A percentile compares a stretch with the other conserved stretches of the same genome.
Evolutionary conservation across 2,888 invertebrate species (phyloP).

Genomic region (Tridacna gigas): DNA sequence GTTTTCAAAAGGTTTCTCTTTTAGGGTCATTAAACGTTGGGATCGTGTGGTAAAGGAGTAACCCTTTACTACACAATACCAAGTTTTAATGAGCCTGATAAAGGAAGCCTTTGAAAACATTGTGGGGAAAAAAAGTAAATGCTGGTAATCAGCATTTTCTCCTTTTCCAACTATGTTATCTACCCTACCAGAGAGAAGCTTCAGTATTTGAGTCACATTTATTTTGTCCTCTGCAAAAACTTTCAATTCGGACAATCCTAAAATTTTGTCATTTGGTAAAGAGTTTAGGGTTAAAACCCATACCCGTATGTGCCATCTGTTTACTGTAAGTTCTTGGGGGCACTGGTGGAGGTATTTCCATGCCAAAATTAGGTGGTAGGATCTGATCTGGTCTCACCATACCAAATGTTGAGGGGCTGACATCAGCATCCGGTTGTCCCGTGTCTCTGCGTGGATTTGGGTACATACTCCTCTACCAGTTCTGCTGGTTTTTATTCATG

Average conservation of each 20-base stretch:
- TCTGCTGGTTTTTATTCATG: no score
- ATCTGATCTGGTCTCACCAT: slow-evolving; percentile 13
- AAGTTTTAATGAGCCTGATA: no score
- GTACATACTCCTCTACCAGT: not conserved
- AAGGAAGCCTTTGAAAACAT: not conserved
- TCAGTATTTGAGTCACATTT: no score
- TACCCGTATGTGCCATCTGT: not conserved
- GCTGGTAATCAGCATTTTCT: not conserved
- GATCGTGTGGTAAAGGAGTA: no score
- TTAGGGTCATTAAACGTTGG: no score
- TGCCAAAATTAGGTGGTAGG: not conserved
- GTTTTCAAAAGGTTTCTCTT: no score
- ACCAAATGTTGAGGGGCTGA: not conserved
- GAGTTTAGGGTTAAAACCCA: not conserved
- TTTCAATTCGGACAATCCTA: no score
- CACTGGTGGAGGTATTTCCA: slow-evolving; percentile 8
- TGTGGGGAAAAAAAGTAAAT: not conserved
- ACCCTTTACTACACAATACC: no score
- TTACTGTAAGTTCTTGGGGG: slow-evolving; percentile 20
- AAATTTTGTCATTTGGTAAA: not conserved
- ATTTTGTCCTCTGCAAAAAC: no score
- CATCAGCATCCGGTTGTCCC: not conserved
- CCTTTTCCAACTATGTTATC: not conserved
- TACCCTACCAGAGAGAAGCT: not conserved
- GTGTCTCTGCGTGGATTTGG: not conserved